phyloP scores from a whole-genome alignment of 1,140 invertebrate genomes.

The Hyposmocoma kahamanoa region DNA sequence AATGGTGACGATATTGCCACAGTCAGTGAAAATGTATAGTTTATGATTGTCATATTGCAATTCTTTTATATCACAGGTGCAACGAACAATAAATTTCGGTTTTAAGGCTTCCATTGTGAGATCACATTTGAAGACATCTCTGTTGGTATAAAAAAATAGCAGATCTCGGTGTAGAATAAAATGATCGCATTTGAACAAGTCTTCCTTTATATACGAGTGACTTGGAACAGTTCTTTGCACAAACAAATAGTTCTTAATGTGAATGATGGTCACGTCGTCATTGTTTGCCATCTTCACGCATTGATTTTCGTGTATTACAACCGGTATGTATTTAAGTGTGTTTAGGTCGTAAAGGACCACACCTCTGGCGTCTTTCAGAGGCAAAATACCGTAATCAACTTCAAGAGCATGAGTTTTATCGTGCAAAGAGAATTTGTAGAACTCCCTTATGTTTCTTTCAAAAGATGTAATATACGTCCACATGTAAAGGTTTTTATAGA shows the following conservation, averaged over 20 bases:
- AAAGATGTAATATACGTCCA: constrained; percentile 36
- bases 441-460: constrained; percentile 38
- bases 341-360: constrained; percentile 44
- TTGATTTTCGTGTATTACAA: constrained; percentile 41
- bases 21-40: constrained; percentile 46
- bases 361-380: constrained; percentile 43
- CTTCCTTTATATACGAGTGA: constrained; percentile 23
- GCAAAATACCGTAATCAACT: constrained; percentile 45
- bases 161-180: constrained; percentile 33
- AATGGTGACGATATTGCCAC: constrained; percentile 46
- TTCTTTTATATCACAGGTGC: constrained; percentile 49
- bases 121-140: constrained; percentile 49
- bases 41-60: constrained; percentile 31
- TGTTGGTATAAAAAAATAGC: constrained; percentile 41
- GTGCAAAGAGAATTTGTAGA: constrained; percentile 49
- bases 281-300: constrained; percentile 50
- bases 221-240: constrained; percentile 42
- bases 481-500: constrained; percentile 47
- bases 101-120: constrained; percentile 24
- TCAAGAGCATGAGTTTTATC: constrained; percentile 40
- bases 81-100: constrained; percentile 33
- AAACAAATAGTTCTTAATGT: constrained; percentile 34
- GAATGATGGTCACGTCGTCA: constrained; percentile 34
- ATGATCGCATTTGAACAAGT: constrained; percentile 42
- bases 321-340: constrained; percentile 48